Base-by-base conservation (phyloP, 2,113 vertebrate species). In the Hippocampus guttulatus region DNA sequence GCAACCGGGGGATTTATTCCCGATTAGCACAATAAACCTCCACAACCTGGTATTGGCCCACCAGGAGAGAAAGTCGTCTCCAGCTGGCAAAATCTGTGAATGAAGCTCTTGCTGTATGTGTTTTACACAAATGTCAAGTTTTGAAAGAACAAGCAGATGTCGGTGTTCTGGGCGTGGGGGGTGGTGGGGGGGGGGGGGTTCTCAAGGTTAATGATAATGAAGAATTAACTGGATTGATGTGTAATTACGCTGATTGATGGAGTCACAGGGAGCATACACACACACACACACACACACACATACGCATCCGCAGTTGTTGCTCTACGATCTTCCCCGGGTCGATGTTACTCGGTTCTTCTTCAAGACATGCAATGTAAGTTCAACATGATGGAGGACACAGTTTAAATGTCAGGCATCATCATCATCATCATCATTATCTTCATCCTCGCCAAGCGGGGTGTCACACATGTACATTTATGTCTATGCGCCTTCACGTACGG, bases 161-260 rank as follows among this genome's bases (percentile, higher is more conserved):
- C 72, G 70, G 65, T 84, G 83, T 85, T 82, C 87, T 89, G 83
- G 82, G 78, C 75, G 86, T 18, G 49, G 18, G 49, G 23, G 1
- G 8, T n/a, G n/a, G n/a, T n/a, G 1, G 23, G 23, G 54, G 57
- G 57, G 5, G 83, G 15, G 79, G 84, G 80, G 86, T 78, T 88
- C 88, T 81, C 90, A 91, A 92, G 91, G 90, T 92, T 92, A 92
- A 92, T 92, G 91, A 91, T 88, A 87, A 89, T 91, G 87, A 90
- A 83, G 81, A 88, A 92, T 89, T 88, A 90, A 85, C 77, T 64
- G 87, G 89, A 92, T 90, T 91, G 88, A 92, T 90, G 82, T 84
- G 79, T 90, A 91, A 90, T 90, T 90, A 90, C 84, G 80, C 79
- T 91, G 90, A 91, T 91, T 87, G 89, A 91, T 92, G 81, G 77